Percentiles rank a stretch among this genome's conserved stretches.
Conservation (phyloP, 2,113 vertebrate species). For the Chaenocephalus aceratus region DNA sequence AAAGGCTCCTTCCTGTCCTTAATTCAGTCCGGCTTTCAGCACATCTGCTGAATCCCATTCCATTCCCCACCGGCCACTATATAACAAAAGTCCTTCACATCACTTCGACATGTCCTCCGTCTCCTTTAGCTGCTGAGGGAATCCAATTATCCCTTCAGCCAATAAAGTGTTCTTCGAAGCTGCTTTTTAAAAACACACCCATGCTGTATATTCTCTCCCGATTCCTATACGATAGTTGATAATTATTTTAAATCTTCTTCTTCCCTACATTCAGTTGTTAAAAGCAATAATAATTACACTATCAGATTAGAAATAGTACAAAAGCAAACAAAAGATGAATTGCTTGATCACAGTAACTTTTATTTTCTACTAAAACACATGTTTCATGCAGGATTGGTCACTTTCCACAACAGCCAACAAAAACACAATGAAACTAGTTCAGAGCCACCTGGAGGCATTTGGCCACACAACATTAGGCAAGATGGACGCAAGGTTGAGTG, state of each 20-base stretch:
- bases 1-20: slow-evolving; percentile 27
- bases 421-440: slow-evolving; percentile 59
- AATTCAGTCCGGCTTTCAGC: slow-evolving; percentile 51
- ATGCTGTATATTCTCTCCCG: not conserved
- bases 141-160: not conserved
- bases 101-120: slow-evolving; percentile 28
- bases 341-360: slow-evolving; percentile 64
- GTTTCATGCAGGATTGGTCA: slow-evolving; percentile 75
- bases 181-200: slow-evolving; percentile 13
- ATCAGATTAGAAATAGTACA: not conserved
- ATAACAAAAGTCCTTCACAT: slow-evolving; percentile 52
- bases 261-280: not conserved
- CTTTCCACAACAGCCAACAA: slow-evolving; percentile 71
- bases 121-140: slow-evolving; percentile 31
- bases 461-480: slow-evolving; percentile 39
- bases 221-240: not conserved
- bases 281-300: slow-evolving; percentile 5
- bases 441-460: slow-evolving; percentile 17
- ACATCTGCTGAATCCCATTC: slow-evolving; percentile 66
- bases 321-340: not conserved
- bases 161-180: slow-evolving; percentile 13
- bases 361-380: slow-evolving; percentile 79
- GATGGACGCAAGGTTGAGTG: slow-evolving; percentile 22
- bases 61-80: slow-evolving; percentile 48
- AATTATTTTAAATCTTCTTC: not conserved